phyloP scores from a whole-genome alignment of 1,140 invertebrate species.

The Zaprionus africanus region DNA sequence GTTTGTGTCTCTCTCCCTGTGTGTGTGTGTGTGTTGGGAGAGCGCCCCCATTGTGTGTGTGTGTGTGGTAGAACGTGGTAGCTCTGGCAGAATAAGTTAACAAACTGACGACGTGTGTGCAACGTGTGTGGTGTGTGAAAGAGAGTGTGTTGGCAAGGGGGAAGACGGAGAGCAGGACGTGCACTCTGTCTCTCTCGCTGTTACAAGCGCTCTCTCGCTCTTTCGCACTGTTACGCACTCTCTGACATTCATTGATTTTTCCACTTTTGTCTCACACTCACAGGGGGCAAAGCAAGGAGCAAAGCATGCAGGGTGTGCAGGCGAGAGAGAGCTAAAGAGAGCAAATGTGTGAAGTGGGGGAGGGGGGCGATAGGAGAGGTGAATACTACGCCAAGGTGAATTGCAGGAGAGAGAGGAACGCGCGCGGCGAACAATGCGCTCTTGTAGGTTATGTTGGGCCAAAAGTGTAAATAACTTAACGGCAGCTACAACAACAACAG shows the following conservation, averaged over 20 bases:
- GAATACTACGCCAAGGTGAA: conserved; percentile 4
- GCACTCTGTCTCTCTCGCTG: conserved; percentile 23
- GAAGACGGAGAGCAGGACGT: conserved; percentile 32
- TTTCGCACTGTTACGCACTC: conserved; percentile 35
- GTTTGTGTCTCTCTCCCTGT: conserved; percentile 6
- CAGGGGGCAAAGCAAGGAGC: background rate
- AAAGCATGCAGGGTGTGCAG: background rate
- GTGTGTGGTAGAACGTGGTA: conserved; percentile 62
- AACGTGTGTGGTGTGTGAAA: conserved; percentile 22
- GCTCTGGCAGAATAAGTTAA: conserved; percentile 63
- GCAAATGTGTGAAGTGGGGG: background rate
- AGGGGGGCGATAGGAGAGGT: background rate
- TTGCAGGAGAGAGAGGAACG: background rate
- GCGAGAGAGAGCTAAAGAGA: conserved; percentile 2
- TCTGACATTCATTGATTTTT: conserved; percentile 62
- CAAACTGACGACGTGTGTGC: conserved; percentile 71
- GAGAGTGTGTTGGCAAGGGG: conserved; percentile 20
- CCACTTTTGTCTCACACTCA: conserved; percentile 30
- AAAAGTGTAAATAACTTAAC: conserved; percentile 42
- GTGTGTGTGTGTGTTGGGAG: conserved; percentile 20
- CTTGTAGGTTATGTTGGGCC: conserved; percentile 40
- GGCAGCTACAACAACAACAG: background rate
- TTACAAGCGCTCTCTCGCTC: conserved; percentile 11
- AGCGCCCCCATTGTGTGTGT: conserved; percentile 19
- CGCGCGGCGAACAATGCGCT: background rate